Evolutionary conservation across 2,113 vertebrate genomes (phyloP).

Genomic region (Ochotona princeps): DNA sequence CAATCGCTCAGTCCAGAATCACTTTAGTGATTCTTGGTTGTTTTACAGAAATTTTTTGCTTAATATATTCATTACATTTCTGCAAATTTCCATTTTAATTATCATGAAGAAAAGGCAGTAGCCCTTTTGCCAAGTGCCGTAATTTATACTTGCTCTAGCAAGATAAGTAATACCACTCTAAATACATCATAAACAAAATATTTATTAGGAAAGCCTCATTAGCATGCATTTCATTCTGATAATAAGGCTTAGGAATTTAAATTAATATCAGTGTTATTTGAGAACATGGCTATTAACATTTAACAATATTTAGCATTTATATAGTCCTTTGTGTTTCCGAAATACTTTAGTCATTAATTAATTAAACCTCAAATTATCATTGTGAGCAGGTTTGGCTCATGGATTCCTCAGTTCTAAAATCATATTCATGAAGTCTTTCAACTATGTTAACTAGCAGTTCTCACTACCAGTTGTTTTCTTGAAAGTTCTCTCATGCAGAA

Average conservation of each 20-base stretch:
- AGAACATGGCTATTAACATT: conserved; percentile 83
- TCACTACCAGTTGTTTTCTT: neutral
- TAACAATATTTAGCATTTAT: conserved; percentile 85
- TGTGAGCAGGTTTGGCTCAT: conserved; percentile 69
- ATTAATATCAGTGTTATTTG: conserved; percentile 81
- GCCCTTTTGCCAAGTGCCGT: conserved; percentile 70
- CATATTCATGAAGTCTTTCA: conserved; percentile 58
- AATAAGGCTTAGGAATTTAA: conserved; percentile 83
- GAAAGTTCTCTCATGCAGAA: neutral
- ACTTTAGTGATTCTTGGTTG: conserved; percentile 7
- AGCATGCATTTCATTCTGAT: conserved; percentile 81
- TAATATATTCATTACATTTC: conserved; percentile 82
- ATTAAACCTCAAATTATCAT: conserved; percentile 80
- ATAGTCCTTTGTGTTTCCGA: conserved; percentile 81
- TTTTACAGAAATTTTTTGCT: conserved; percentile 31
- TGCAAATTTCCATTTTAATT: conserved; percentile 84
- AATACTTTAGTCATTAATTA: conserved; percentile 81
- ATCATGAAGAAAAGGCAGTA: conserved; percentile 76
- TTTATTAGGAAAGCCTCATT: conserved; percentile 83
- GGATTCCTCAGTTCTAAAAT: conserved; percentile 65
- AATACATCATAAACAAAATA: conserved; percentile 84
- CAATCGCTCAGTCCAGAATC: too few relatives aligned
- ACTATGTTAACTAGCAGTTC: conserved; percentile 44
- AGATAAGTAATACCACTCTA: conserved; percentile 81
- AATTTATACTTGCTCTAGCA: conserved; percentile 80